Percentiles rank a stretch among this genome's conserved stretches.
Conservation (phyloP, 2,113 vertebrate genomes). For the Megaptera novaeangliae region DNA sequence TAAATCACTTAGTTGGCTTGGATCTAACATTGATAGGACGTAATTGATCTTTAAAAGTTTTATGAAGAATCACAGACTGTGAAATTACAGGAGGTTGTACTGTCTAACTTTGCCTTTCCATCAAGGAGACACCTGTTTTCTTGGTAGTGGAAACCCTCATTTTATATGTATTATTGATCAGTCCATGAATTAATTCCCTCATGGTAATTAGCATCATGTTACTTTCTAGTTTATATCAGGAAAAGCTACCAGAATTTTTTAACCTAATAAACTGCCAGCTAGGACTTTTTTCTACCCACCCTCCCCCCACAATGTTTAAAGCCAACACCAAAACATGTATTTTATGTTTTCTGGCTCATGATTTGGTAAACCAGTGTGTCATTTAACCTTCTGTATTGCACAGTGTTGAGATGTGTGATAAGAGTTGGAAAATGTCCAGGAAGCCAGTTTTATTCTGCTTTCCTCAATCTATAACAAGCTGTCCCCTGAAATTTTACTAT, state of each 20-base stretch:
- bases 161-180: conserved; percentile 58
- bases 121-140: conserved; percentile 69
- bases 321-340: neutral
- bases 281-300: neutral
- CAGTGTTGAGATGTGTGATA: neutral
- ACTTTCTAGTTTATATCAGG: conserved; percentile 37
- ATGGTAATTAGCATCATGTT: conserved; percentile 53
- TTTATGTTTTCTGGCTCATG: neutral
- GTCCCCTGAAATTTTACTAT: neutral
- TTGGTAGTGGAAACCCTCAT: conserved; percentile 2
- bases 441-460: neutral
- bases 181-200: conserved; percentile 40
- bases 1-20: conserved; percentile 81
- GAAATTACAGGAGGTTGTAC: conserved; percentile 79
- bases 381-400: neutral
- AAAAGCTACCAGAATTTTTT: conserved; percentile 35
- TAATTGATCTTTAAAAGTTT: conserved; percentile 84
- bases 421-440: neutral
- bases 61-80: conserved; percentile 81
- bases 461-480: neutral
- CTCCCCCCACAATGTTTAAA: neutral
- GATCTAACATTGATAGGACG: conserved; percentile 77
- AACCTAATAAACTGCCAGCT: conserved; percentile 12
- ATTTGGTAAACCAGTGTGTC: neutral
- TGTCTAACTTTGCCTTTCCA: conserved; percentile 78